Base-by-base conservation (phyloP, 2,113 vertebrate species). In the Gadus macrocephalus region DNA sequence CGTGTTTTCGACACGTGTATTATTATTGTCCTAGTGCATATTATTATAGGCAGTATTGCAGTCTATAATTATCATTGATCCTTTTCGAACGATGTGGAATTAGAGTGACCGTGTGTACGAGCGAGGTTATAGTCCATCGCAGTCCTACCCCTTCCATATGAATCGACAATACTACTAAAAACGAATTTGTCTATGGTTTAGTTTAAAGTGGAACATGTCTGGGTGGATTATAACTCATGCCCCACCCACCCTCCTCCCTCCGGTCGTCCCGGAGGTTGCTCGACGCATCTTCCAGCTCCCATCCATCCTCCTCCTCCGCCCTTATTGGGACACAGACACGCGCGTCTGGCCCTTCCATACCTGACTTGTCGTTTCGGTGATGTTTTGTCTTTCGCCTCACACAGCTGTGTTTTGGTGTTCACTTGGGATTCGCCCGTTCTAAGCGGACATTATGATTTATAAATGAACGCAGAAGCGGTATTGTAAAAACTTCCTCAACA, bases 401-500 rank as follows among this genome's bases (percentile, higher is more conserved):
- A n/a, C 58, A n/a, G 15, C 58, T 58, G 55, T 58, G 31, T 35
- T 35, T 4, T 35, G 31, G 31, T 35, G 31, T 35, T 35, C 31
- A 35, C 31, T n/a, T 59, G 58, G 58, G 17, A 17, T 7, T 17
- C 15, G n/a, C 58, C 16, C 19, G 8, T n/a, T 35, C 31, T 35
- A 35, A 7, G 4, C 64, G 22, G 60, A 12, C 78, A 67, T 80
- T 68, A 72, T 72, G 81, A 81, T 81, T 75, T 78, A 53, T 61
- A 25, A 75, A 27, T 75, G 70, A 83, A 56, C 75, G 62, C 53
- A 1, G 31, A 20, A 12, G 16, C 59, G 71, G 25, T 71, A 66
- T 70, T 72, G 0, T 82, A 79, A 81, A 69, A 22, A 19, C 16
- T n/a, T 20, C 64, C 59, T 61, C 62, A 58, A 72, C 17, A 7